A percentile compares a stretch with the other conserved stretches of the same genome.
phyloP scores from a whole-genome alignment of 2,888 invertebrate genomes.

The Platerodrilus igneus region DNA sequence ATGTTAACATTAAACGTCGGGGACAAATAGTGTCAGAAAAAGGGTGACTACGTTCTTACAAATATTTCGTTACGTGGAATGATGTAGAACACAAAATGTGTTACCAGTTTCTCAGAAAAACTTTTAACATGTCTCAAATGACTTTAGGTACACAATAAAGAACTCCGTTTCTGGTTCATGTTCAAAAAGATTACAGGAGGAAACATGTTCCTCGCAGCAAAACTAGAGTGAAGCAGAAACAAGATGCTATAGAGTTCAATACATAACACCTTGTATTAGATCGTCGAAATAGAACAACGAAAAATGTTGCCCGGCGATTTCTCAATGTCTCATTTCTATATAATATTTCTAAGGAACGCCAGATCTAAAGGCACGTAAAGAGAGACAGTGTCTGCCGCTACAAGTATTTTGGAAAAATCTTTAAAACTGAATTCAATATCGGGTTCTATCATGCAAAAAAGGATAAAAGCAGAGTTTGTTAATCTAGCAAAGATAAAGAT shows the following conservation, averaged over 20 bases:
- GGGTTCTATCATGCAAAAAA: conserved; percentile 24
- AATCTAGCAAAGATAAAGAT: conserved; percentile 9
- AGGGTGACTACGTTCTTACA: not conserved
- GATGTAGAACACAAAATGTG: too few species aligned
- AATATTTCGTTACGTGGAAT: not conserved
- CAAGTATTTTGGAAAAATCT: conserved; percentile 18
- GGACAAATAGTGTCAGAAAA: not conserved
- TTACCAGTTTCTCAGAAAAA: conserved; percentile 12
- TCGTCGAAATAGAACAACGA: conserved; percentile 13
- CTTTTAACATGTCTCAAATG: conserved; percentile 14
- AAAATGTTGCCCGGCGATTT: conserved; percentile 8
- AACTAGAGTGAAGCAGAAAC: conserved; percentile 11
- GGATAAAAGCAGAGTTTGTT: too few species aligned
- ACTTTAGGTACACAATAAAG: conserved; percentile 7
- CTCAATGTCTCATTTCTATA: conserved; percentile 2
- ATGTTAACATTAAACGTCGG: conserved; percentile 3
- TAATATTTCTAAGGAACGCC: not conserved
- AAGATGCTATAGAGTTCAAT: conserved; percentile 14
- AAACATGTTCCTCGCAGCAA: conserved; percentile 13
- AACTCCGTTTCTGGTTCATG: conserved; percentile 3
- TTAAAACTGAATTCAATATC: conserved; percentile 23
- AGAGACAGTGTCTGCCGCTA: conserved; percentile 4
- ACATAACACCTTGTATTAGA: conserved; percentile 17
- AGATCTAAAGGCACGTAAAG: too few species aligned
- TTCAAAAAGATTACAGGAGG: conserved; percentile 7